Evolutionary conservation across 2,113 vertebrate genomes (phyloP).

Genomic region (Eonycteris spelaea): DNA sequence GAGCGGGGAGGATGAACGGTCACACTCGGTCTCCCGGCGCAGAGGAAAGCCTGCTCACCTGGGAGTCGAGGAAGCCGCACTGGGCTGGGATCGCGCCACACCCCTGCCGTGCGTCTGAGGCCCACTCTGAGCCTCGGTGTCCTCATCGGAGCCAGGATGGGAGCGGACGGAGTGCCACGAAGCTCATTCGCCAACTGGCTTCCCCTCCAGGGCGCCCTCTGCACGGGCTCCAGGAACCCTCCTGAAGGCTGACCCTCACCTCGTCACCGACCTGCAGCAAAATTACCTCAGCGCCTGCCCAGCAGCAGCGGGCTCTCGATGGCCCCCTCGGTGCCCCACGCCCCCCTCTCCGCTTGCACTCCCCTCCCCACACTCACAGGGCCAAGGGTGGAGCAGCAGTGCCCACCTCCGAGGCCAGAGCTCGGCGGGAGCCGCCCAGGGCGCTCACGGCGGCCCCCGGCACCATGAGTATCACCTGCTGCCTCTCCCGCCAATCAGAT

Average conservation of each 20-base stretch:
- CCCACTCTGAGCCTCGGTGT: neutral
- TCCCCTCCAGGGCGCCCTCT: neutral
- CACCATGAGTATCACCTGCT: fast-evolving
- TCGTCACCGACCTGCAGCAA: neutral
- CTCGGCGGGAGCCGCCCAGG: too few species aligned
- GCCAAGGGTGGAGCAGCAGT: neutral
- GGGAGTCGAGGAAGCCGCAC: fast-evolving
- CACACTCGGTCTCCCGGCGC: fast-evolving
- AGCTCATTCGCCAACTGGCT: neutral
- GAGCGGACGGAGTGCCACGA: fast-evolving
- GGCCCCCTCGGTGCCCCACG: too few species aligned
- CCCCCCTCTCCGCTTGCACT: neutral
- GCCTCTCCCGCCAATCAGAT: neutral
- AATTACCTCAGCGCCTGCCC: neutral
- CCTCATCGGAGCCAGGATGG: neutral
- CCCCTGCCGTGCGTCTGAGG: neutral
- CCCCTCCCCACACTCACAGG: neutral
- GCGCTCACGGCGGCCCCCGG: fast-evolving
- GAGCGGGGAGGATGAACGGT: neutral
- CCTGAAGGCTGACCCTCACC: neutral
- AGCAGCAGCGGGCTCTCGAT: fast-evolving
- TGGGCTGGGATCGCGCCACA: fast-evolving
- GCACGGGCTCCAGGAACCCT: neutral
- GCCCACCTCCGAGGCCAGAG: neutral
- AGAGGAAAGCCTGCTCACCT: neutral